Conservation (phyloP, 2,113 vertebrate species). For the Chinchilla lanigera region DNA sequence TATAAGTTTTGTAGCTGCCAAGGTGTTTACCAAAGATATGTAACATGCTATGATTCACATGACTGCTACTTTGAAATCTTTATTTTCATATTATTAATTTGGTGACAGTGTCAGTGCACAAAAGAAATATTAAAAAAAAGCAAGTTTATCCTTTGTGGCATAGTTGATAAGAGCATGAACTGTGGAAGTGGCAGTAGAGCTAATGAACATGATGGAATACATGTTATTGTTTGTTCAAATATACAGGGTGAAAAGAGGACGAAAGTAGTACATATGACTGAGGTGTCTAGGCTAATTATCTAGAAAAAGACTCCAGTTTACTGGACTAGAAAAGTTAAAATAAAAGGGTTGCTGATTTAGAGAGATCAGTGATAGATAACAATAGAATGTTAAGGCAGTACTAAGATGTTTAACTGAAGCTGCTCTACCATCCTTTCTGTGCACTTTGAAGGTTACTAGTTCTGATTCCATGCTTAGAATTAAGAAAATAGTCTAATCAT, state of each 20-base stretch:
- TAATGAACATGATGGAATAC: background rate
- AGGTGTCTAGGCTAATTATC: background rate
- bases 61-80: background rate
- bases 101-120: background rate
- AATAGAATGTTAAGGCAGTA: background rate
- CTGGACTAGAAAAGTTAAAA: conserved; percentile 44
- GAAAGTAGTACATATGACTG: background rate
- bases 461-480: background rate
- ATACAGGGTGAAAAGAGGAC: conserved; percentile 7
- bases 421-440: background rate
- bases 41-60: background rate
- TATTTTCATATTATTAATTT: conserved; percentile 56
- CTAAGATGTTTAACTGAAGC: background rate
- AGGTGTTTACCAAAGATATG: background rate
- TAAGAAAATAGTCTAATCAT: conserved; percentile 13
- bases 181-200: background rate
- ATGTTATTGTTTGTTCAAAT: conserved; percentile 49
- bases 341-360: background rate
- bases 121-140: no score
- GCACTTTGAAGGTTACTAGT: background rate
- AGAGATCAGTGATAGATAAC: background rate
- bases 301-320: background rate
- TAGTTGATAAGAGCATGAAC: background rate
- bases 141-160: background rate
- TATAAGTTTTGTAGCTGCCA: conserved; percentile 3